Percentiles rank a stretch among this genome's conserved stretches.
phyloP scores from a whole-genome alignment of 2,797 vertebrate genomes.

The Harpagifer antarcticus region DNA sequence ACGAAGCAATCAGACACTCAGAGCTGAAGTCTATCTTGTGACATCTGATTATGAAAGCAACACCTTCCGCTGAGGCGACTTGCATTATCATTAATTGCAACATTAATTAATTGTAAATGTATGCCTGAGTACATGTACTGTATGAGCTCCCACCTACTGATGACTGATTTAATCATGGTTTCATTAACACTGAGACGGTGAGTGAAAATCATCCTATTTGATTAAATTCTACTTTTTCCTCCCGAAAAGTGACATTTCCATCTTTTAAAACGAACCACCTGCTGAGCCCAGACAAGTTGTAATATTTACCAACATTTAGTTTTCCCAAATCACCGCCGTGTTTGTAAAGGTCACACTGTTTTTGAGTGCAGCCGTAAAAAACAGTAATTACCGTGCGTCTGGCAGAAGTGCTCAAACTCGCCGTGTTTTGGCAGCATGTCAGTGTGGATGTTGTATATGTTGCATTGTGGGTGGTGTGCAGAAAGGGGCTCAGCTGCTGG shows the following conservation, averaged over 20 bases:
- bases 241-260: slow-evolving; percentile 9
- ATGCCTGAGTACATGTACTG: slow-evolving; percentile 54
- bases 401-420: slow-evolving; percentile 20
- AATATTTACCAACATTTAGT: background rate
- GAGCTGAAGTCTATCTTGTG: slow-evolving; percentile 19
- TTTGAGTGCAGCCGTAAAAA: slow-evolving; percentile 13
- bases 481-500: slow-evolving; percentile 61
- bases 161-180: slow-evolving; percentile 41
- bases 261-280: background rate
- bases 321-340: background rate
- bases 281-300: background rate
- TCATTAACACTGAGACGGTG: slow-evolving; percentile 34
- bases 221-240: background rate
- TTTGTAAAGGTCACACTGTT: slow-evolving; percentile 18
- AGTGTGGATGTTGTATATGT: slow-evolving; percentile 33
- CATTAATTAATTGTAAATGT: slow-evolving; percentile 51
- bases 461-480: slow-evolving; percentile 30
- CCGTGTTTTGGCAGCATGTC: slow-evolving; percentile 25
- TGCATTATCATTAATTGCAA: slow-evolving; percentile 53
- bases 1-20: slow-evolving; percentile 18
- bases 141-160: slow-evolving; percentile 42
- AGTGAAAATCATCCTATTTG: slow-evolving; percentile 22
- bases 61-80: slow-evolving; percentile 29
- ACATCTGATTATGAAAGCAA: slow-evolving; percentile 50
- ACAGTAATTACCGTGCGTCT: background rate